These are phyloP conservation scores for Melinaea menophilus DNA, from an alignment of 2,888 invertebrate genomes.

Conservation along the genomic window DNA sequence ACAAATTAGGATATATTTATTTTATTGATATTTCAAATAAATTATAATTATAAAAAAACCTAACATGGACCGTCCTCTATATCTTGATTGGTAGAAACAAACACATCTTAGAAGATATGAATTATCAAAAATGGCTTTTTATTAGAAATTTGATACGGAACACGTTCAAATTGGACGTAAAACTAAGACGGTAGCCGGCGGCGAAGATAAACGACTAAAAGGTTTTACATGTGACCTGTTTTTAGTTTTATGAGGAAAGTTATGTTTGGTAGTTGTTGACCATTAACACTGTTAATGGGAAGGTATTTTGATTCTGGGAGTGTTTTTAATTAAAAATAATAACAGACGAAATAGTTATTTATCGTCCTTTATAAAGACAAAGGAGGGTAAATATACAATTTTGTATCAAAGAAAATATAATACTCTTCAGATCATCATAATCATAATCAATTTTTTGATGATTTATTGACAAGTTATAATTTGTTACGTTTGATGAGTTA, in stretches of 20 bases:
- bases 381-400: too few species aligned
- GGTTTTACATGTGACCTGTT: constrained; percentile 32
- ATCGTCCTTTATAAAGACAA: too few species aligned
- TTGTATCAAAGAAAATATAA: too few species aligned
- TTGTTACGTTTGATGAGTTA: too few species aligned
- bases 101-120: constrained; percentile 45
- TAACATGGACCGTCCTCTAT: too few species aligned
- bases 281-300: constrained; percentile 12
- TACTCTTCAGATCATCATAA: too few species aligned
- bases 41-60: too few species aligned
- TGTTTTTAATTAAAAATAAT: neutral
- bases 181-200: constrained; percentile 52
- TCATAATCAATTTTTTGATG: too few species aligned
- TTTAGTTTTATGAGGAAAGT: constrained; percentile 20
- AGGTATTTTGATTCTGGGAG: neutral
- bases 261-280: constrained; percentile 11
- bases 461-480: too few species aligned
- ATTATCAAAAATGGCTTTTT: constrained; percentile 47
- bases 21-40: too few species aligned
- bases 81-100: too few species aligned
- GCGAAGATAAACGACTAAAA: constrained; percentile 35
- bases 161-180: constrained; percentile 50
- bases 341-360: neutral
- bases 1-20: too few species aligned
- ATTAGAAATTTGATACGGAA: constrained; percentile 47